A percentile compares a stretch with the other conserved stretches of the same genome.
phyloP scores from a whole-genome alignment of 2,797 vertebrate species.

The Synanceia verrucosa region DNA sequence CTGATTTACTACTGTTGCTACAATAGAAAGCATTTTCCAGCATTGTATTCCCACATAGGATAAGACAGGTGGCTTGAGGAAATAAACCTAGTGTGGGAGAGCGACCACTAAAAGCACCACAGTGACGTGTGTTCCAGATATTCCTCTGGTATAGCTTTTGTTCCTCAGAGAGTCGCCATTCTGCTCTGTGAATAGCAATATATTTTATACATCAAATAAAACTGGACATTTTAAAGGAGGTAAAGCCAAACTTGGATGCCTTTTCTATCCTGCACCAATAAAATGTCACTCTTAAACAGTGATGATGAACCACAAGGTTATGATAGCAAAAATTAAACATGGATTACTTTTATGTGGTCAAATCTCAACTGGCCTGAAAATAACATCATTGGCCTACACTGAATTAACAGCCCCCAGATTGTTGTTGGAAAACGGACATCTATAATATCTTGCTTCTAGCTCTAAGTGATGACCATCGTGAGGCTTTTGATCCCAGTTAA shows the following conservation, averaged over 20 bases:
- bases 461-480: conserved; percentile 15
- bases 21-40: conserved; percentile 36
- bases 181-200: conserved; percentile 4
- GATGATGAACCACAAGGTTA: neutral
- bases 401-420: conserved; percentile 15
- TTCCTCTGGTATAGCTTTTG: conserved; percentile 20
- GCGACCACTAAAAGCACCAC: conserved; percentile 41
- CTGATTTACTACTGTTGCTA: conserved; percentile 66
- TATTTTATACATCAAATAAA: conserved; percentile 29
- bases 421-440: conserved; percentile 37
- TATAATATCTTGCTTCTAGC: conserved; percentile 38
- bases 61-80: conserved; percentile 66
- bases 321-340: neutral
- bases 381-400: conserved; percentile 30
- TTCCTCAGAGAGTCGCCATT: conserved; percentile 23
- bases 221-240: neutral
- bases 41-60: conserved; percentile 59
- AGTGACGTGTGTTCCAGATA: conserved; percentile 50
- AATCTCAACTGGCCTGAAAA: conserved; percentile 18
- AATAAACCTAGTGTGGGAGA: conserved; percentile 54
- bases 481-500: conserved; percentile 39
- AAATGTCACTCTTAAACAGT: conserved; percentile 21
- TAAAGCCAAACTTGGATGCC: neutral
- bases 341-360: conserved; percentile 27
- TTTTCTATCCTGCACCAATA: neutral